Percentiles rank a stretch among this genome's conserved stretches.
Evolutionary conservation across 2,113 vertebrate genomes (phyloP).

Genomic region (Grammomys dolichurus): DNA sequence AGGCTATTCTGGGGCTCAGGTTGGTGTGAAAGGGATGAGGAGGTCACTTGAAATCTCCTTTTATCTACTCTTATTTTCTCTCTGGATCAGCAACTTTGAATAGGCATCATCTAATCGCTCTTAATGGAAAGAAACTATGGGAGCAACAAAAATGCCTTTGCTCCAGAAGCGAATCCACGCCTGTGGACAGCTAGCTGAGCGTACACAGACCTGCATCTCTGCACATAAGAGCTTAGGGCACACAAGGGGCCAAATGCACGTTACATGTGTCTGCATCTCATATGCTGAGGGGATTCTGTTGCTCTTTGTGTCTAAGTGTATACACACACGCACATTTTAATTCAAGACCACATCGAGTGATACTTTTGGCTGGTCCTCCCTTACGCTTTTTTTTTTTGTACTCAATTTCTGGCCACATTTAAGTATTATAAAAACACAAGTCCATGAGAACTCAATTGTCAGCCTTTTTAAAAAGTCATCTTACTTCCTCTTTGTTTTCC

Average conservation of each 20-base stretch:
- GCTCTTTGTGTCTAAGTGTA: background rate
- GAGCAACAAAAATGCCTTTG: constrained; percentile 87
- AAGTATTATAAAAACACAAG: background rate
- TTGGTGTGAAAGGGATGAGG: constrained; percentile 97
- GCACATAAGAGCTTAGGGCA: constrained; percentile 27
- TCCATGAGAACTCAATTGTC: background rate
- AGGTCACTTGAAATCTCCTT: constrained; percentile 98
- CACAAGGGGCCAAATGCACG: background rate
- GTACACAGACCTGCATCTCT: background rate
- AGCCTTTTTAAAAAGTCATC: constrained; percentile 50
- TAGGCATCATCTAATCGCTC: constrained; percentile 96
- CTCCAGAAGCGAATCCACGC: constrained; percentile 47
- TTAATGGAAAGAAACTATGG: constrained; percentile 91
- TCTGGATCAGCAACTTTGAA: constrained; percentile 98
- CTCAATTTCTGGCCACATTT: constrained; percentile 38
- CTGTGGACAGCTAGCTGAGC: constrained; percentile 53
- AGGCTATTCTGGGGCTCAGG: constrained; percentile 94
- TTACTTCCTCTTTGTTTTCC: constrained; percentile 7
- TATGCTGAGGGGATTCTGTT: constrained; percentile 3
- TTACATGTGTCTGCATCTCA: background rate
- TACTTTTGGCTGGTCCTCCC: background rate
- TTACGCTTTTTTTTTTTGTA: constrained; percentile 11
- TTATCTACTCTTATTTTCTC: constrained; percentile 96
- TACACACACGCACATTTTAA: background rate
- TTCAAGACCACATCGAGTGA: constrained; percentile 1